Conservation (phyloP, 2,888 invertebrate genomes). For the Sphaeridia pumilis region DNA sequence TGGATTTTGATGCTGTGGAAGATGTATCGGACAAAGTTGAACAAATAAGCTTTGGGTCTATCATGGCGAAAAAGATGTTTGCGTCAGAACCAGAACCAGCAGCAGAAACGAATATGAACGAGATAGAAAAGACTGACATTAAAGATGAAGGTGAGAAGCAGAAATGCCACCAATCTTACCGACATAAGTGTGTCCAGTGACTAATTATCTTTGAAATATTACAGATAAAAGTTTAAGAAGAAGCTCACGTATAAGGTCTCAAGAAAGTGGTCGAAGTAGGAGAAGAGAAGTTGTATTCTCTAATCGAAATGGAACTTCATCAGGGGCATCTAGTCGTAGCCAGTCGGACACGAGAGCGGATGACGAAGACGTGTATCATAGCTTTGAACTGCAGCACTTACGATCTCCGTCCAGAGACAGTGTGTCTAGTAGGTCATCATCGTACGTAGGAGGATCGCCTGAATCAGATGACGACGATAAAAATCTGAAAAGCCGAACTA, state of each 20-base stretch:
- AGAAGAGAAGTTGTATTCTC: constrained; percentile 32
- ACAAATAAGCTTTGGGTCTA: constrained; percentile 1
- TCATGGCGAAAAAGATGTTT: constrained; percentile 10
- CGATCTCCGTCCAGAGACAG: constrained; percentile 7
- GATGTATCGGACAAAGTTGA: neutral
- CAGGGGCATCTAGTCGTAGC: constrained; percentile 18
- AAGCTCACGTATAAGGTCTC: constrained; percentile 32
- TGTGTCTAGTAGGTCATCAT: neutral
- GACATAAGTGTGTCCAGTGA: neutral
- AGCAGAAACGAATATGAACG: too few species aligned
- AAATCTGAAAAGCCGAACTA: neutral
- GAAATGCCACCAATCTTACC: neutral
- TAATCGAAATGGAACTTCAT: constrained; percentile 3
- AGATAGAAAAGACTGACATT: neutral
- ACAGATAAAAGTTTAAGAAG: constrained; percentile 27
- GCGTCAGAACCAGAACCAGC: too few species aligned
- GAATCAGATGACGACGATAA: neutral
- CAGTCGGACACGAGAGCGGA: constrained; percentile 22
- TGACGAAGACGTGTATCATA: constrained; percentile 20
- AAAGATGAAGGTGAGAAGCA: neutral
- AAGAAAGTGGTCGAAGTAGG: constrained; percentile 27
- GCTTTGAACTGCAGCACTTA: constrained; percentile 11
- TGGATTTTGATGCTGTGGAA: constrained; percentile 14
- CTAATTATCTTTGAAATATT: neutral
- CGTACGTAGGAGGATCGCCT: neutral